Conservation (phyloP, 2,888 invertebrate species). For the Torymus aiolomorphi region DNA sequence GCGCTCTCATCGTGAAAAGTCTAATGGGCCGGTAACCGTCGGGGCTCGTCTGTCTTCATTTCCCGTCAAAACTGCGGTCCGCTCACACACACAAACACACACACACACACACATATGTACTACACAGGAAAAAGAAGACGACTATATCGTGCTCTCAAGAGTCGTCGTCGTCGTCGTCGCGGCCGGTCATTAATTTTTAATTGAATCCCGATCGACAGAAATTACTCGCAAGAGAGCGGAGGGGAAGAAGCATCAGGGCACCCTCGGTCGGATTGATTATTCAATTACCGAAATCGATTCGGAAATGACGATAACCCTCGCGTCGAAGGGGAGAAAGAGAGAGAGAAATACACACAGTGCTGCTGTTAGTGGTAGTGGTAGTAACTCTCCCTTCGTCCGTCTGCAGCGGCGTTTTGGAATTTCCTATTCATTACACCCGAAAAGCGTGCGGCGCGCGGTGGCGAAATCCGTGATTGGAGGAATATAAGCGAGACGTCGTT, state of each 20-base stretch:
- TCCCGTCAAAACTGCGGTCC: slow-evolving; percentile 60
- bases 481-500: not conserved
- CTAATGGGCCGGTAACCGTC: slow-evolving; percentile 64
- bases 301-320: slow-evolving; percentile 69
- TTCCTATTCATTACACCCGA: slow-evolving; percentile 65
- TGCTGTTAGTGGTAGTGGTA: slow-evolving; percentile 4
- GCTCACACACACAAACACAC: no score
- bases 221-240: slow-evolving; percentile 59
- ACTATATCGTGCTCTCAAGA: slow-evolving; percentile 10
- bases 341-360: no score
- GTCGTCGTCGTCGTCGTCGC: not conserved
- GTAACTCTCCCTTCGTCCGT: slow-evolving; percentile 42
- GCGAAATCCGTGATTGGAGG: slow-evolving; percentile 2
- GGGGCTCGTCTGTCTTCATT: slow-evolving; percentile 67
- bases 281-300: slow-evolving; percentile 73
- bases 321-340: slow-evolving; percentile 26
- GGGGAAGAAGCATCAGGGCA: slow-evolving; percentile 41
- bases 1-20: slow-evolving; percentile 58
- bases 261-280: slow-evolving; percentile 69
- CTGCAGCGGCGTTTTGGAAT: slow-evolving; percentile 66
- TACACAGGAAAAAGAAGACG: no score
- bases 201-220: slow-evolving; percentile 66
- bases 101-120: not conserved
- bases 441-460: not conserved
- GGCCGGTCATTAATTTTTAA: slow-evolving; percentile 68